Evolutionary conservation across 2,888 invertebrate genomes (phyloP).

Genomic region (Ctenicera cuprea): DNA sequence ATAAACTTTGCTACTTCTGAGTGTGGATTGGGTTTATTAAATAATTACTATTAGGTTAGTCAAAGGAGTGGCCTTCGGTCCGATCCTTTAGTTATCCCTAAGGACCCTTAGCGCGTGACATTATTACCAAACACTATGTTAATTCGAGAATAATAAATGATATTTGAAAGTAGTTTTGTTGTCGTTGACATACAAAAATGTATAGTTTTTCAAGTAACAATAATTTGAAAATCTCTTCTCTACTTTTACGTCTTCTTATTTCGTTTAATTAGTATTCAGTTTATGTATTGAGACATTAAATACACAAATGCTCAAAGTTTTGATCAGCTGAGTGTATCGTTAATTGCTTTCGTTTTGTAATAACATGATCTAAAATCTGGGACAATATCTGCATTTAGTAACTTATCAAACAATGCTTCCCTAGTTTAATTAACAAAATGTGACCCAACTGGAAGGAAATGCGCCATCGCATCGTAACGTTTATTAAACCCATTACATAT

Average conservation of each 20-base stretch:
- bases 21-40: slow-evolving; percentile 15
- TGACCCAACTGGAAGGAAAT: slow-evolving; percentile 37
- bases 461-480: slow-evolving; percentile 26
- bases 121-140: slow-evolving; percentile 24
- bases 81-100: slow-evolving; percentile 1
- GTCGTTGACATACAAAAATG: too few relatives aligned
- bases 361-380: background rate
- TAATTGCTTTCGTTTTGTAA: background rate
- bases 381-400: slow-evolving; percentile 19
- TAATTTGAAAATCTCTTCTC: too few relatives aligned
- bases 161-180: too few relatives aligned
- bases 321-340: background rate
- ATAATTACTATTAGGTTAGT: slow-evolving; percentile 18
- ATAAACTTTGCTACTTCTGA: background rate
- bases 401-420: slow-evolving; percentile 1
- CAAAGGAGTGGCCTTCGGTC: slow-evolving; percentile 8
- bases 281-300: too few relatives aligned
- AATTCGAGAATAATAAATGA: background rate
- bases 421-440: slow-evolving; percentile 42
- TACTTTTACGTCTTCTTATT: too few relatives aligned
- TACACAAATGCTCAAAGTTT: background rate
- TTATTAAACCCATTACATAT: slow-evolving; percentile 44
- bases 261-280: too few relatives aligned
- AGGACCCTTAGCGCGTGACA: slow-evolving; percentile 20
- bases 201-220: too few relatives aligned